Percentiles rank a stretch among this genome's conserved stretches.
phyloP scores from a whole-genome alignment of 2,113 vertebrate genomes.

The Pangasianodon hypophthalmus region DNA sequence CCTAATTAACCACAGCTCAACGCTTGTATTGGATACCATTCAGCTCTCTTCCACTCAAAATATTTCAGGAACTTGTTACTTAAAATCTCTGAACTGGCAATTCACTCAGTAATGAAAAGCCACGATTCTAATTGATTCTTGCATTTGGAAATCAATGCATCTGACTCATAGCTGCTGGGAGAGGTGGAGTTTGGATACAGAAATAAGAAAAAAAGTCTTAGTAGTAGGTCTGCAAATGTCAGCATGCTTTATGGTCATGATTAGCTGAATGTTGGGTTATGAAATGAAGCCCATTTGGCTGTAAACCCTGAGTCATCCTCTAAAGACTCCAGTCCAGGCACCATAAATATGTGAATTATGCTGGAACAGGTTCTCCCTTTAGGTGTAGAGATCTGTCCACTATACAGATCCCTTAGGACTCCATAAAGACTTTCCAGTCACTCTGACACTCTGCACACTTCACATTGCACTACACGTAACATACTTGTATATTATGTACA shows the following conservation, averaged over 20 bases:
- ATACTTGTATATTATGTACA: too few relatives aligned
- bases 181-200: neutral
- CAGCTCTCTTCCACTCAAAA: conserved; percentile 22
- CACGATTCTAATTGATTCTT: conserved; percentile 12
- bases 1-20: conserved; percentile 10
- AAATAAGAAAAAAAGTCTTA: neutral
- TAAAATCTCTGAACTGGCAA: conserved; percentile 28
- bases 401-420: too few relatives aligned
- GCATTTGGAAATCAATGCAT: conserved; percentile 26
- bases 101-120: conserved; percentile 28
- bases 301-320: conserved; percentile 11
- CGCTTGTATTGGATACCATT: conserved; percentile 10
- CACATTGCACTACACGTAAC: too few relatives aligned
- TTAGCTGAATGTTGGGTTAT: conserved; percentile 26
- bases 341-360: conserved; percentile 20
- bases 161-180: conserved; percentile 11
- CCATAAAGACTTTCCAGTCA: too few relatives aligned
- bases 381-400: too few relatives aligned
- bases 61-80: conserved; percentile 15
- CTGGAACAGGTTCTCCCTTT: neutral
- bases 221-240: neutral
- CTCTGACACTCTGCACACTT: too few relatives aligned
- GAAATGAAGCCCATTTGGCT: conserved; percentile 5
- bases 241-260: conserved; percentile 19
- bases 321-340: neutral